Evolutionary conservation across 1,140 invertebrate genomes (phyloP).

Genomic region (Drosophila nikananu): DNA sequence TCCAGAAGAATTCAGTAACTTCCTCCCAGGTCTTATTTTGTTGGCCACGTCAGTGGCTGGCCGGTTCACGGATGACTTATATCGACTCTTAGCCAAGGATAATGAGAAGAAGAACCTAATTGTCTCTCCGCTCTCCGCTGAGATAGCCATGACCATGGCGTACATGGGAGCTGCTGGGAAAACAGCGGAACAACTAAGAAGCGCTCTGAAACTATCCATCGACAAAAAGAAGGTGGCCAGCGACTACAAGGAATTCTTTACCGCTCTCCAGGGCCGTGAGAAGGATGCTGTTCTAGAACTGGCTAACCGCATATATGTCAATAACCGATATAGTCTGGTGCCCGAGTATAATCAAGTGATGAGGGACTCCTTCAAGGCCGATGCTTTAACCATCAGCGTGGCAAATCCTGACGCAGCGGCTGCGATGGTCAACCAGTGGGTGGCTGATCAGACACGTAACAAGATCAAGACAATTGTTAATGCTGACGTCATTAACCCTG

Average conservation of each 20-base stretch:
- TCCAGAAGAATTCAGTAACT: not conserved
- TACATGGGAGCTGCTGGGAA: not conserved
- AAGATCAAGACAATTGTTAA: not conserved
- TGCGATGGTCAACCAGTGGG: not conserved
- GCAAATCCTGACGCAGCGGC: not conserved
- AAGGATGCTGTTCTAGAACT: not conserved
- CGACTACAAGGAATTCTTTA: not conserved
- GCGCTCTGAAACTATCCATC: fast-evolving
- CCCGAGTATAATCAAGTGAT: not conserved
- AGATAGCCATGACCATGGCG: not conserved
- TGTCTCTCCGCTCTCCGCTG: not conserved
- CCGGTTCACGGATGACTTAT: not conserved
- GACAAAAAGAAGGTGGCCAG: not conserved
- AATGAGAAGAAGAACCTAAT: not conserved
- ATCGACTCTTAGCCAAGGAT: not conserved
- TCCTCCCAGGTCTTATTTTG: not conserved
- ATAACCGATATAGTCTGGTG: not conserved
- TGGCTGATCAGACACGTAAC: not conserved
- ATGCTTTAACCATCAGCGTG: not conserved
- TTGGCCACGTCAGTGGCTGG: constrained; percentile 3
- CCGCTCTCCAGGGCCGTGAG: not conserved
- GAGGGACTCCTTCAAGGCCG: not conserved
- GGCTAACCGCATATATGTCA: not conserved
- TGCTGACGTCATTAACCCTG: not conserved
- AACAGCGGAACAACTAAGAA: not conserved